phyloP scores from a whole-genome alignment of 2,113 vertebrate genomes.

The Myotis brandtii region DNA sequence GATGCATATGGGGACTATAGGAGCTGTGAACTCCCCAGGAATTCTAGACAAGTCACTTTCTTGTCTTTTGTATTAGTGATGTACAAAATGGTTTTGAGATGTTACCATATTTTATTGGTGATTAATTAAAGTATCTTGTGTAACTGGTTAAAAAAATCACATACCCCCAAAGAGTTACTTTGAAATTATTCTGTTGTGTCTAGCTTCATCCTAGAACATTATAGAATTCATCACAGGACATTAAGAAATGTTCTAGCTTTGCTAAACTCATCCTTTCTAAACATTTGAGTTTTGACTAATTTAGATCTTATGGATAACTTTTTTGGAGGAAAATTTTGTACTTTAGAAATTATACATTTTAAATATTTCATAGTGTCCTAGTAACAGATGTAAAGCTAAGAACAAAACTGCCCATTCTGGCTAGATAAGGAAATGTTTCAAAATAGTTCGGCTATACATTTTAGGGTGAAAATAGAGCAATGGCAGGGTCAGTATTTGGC shows the following conservation, averaged over 20 bases:
- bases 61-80: neutral
- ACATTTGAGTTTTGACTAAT: neutral
- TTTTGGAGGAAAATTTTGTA: neutral
- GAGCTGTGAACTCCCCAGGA: neutral
- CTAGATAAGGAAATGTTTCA: constrained; percentile 17
- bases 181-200: constrained; percentile 34
- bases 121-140: neutral
- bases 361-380: constrained; percentile 43
- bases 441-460: constrained; percentile 33
- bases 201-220: constrained; percentile 20
- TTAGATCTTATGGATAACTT: neutral
- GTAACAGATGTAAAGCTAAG: neutral
- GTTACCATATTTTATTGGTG: neutral
- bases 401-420: constrained; percentile 13
- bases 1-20: neutral
- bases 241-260: constrained; percentile 1
- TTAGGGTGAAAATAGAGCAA: constrained; percentile 18
- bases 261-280: neutral
- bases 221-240: neutral
- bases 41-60: neutral
- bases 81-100: neutral
- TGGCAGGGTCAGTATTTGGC: neutral
- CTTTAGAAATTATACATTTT: neutral
- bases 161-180: neutral
- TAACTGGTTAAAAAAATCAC: constrained; percentile 34